Evolutionary conservation across 2,797 vertebrate species (phyloP).

Genomic region (Staurois parvus): DNA sequence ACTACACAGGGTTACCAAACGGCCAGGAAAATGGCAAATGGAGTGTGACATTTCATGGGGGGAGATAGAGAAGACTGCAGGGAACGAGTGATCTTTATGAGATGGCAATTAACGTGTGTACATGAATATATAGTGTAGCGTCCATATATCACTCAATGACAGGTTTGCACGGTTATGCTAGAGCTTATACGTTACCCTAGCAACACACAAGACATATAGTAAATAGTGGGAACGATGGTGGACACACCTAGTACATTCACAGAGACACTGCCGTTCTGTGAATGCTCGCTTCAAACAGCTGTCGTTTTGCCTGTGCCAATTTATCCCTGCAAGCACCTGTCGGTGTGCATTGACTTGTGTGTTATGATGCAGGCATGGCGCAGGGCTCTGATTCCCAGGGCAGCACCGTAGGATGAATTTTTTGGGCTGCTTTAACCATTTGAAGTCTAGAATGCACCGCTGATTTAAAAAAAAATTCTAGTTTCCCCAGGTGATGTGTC

Average conservation of each 20-base stretch:
- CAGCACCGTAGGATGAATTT: background rate
- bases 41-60: constrained; percentile 30
- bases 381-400: background rate
- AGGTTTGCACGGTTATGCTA: constrained; percentile 17
- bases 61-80: constrained; percentile 26
- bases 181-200: constrained; percentile 11
- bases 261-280: background rate
- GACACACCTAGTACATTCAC: constrained; percentile 43
- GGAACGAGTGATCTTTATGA: constrained; percentile 41
- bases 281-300: background rate
- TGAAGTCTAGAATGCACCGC: background rate
- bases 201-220: constrained; percentile 39
- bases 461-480: too few relatives aligned
- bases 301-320: background rate
- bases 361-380: background rate
- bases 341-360: background rate
- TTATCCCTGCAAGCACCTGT: background rate
- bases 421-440: background rate
- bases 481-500: too few relatives aligned
- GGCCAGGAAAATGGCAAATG: background rate
- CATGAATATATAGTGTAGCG: background rate
- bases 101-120: constrained; percentile 13
- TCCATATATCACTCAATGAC: constrained; percentile 10
- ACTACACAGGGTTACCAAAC: constrained; percentile 12
- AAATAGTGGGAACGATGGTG: constrained; percentile 22